phyloP scores from a whole-genome alignment of 2,113 vertebrate genomes.

The Notothenia rossii region DNA sequence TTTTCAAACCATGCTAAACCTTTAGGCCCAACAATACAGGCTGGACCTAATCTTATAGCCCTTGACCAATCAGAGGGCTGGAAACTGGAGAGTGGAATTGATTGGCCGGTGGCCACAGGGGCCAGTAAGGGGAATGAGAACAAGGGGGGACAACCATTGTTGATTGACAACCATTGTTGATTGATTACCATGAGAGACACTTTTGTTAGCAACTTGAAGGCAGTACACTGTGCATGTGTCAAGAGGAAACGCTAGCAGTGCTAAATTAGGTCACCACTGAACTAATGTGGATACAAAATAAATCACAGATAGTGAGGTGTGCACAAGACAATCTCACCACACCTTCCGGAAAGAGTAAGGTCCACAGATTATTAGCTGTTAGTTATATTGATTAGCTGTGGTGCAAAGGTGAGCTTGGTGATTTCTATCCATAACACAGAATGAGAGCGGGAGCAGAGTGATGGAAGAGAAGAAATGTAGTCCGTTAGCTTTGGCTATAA shows the following conservation, averaged over 20 bases:
- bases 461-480: slow-evolving; percentile 25
- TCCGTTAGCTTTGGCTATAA: slow-evolving; percentile 28
- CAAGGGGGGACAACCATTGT: slow-evolving; percentile 81
- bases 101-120: slow-evolving; percentile 77
- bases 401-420: slow-evolving; percentile 70
- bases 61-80: slow-evolving; percentile 70
- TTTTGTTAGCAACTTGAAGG: slow-evolving; percentile 77
- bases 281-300: slow-evolving; percentile 38
- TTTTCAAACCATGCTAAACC: slow-evolving; percentile 81
- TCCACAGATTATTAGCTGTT: slow-evolving; percentile 72
- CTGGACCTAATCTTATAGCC: slow-evolving; percentile 76
- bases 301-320: slow-evolving; percentile 53
- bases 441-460: slow-evolving; percentile 13
- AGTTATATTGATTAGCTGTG: slow-evolving; percentile 70
- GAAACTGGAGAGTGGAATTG: slow-evolving; percentile 72
- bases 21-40: slow-evolving; percentile 76
- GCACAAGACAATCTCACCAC: slow-evolving; percentile 45
- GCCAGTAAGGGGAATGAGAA: slow-evolving; percentile 79
- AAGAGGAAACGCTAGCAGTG: slow-evolving; percentile 69
- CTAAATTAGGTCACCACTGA: slow-evolving; percentile 73
- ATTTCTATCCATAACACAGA: slow-evolving; percentile 28
- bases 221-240: slow-evolving; percentile 68
- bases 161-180: slow-evolving; percentile 81
- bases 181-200: slow-evolving; percentile 83
- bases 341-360: slow-evolving; percentile 51